Base-by-base conservation (phyloP, 2,113 vertebrate species). In the Oryzias javanicus region DNA sequence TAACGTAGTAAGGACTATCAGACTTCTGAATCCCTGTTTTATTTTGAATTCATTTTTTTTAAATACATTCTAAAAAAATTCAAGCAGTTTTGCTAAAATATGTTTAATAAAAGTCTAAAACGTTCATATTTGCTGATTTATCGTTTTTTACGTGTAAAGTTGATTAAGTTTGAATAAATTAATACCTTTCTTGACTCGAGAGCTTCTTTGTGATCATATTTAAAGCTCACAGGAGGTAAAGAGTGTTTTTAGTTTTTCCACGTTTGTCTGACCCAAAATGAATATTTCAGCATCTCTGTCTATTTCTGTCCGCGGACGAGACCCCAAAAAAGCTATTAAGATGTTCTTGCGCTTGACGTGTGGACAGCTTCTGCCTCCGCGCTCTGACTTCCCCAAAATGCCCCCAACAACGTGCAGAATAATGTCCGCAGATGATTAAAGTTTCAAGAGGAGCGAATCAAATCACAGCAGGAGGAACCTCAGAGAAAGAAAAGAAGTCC, bases 271-370 rank as follows among this genome's bases (percentile, higher is more conserved):
- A 24, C 45, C 55, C n/a, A 3, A 17, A 49, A 72, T 88, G 4
- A 84, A 86, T 85, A 78, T 82, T 88, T 88, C 25, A 88, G 49
- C 44, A 5, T 71, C 40, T 58, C 16, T 3, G 25, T 55, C 65
- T 59, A 49, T 61, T 47, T 75, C 70, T 76, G 54, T 79, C 70
- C 82, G 77, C 72, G 72, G 72, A 61, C 64, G 51, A 63, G 67
- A 47, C 54, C 40, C 56, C 55, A 56, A 73, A 76, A 64, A 75
- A 59, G 49, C 55, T 66, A 67, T 78, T 67, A 78, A 60, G 44
- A 56, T 67, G 67, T 71, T 84, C 70, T 71, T 75, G 56, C 67
- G 65, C 70, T 45, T 72, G 58, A 74, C 52, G 55, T 65, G 68
- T 57, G 71, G 63, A 77, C 73, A 75, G 75, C 62, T 55, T 42